A percentile compares a stretch with the other conserved stretches of the same genome.
Conservation (phyloP, 2,888 invertebrate genomes). For the Ptilodon capucinus region DNA sequence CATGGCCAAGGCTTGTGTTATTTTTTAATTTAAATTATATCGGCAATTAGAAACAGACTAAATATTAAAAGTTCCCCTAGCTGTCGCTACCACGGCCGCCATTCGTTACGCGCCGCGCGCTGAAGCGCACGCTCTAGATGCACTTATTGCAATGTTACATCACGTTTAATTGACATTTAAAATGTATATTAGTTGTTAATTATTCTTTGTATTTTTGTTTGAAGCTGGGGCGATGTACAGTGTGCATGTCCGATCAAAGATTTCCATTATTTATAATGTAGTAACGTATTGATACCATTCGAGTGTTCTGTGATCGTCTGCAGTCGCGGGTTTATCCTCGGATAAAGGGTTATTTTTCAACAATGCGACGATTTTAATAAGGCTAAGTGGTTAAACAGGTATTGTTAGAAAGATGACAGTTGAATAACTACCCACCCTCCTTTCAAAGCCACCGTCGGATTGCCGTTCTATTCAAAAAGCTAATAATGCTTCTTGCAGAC, state of each 20-base stretch:
- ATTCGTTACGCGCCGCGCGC: conserved; percentile 54
- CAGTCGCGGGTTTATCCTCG: background rate
- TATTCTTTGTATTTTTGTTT: no score
- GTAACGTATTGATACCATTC: no score
- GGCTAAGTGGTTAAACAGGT: conserved; percentile 4
- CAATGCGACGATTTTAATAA: conserved; percentile 6
- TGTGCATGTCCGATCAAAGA: no score
- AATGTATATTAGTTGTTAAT: conserved; percentile 6
- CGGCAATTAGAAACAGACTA: conserved; percentile 70
- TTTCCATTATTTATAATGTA: no score
- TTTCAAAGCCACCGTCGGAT: conserved; percentile 19
- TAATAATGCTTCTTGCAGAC: conserved; percentile 6
- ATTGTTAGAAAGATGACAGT: conserved; percentile 17
- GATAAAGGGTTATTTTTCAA: background rate
- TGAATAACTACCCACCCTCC: conserved; percentile 8
- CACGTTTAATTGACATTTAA: conserved; percentile 21
- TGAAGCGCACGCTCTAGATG: conserved; percentile 40
- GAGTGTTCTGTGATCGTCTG: no score
- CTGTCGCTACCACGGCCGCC: conserved; percentile 49
- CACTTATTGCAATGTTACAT: conserved; percentile 31
- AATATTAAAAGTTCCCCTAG: conserved; percentile 68
- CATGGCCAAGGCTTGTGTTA: conserved; percentile 37
- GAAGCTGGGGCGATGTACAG: no score
- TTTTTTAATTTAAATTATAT: conserved; percentile 49
- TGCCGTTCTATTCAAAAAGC: conserved; percentile 11